These are phyloP conservation scores for Lamellibrachia luymesi DNA, from an alignment of 1,140 invertebrate genomes.

Conservation along the genomic window DNA sequence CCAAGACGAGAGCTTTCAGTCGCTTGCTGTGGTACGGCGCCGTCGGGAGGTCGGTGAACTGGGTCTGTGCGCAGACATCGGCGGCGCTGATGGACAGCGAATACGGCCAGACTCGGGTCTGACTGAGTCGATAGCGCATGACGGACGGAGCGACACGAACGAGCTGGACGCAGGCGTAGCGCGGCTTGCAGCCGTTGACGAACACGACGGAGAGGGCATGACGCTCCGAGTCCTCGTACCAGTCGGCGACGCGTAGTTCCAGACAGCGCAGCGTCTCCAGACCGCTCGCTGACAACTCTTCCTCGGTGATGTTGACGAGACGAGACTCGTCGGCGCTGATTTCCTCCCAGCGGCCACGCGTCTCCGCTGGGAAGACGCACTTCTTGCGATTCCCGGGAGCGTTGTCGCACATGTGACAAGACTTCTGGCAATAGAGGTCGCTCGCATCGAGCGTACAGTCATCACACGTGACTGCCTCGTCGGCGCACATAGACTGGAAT, in stretches of 20 bases:
- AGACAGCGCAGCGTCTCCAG: not conserved
- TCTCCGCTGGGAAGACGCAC: not conserved
- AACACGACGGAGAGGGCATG: not conserved
- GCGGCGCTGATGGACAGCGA: not conserved
- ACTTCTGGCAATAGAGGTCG: slow-evolving; percentile 17
- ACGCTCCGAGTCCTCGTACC: slow-evolving; percentile 10
- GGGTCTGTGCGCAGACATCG: slow-evolving; percentile 14
- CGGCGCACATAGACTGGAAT: slow-evolving; percentile 16
- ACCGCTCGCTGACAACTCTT: not conserved
- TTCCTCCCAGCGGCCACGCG: slow-evolving; percentile 16
- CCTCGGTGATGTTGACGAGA: slow-evolving; percentile 3
- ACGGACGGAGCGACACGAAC: not conserved
- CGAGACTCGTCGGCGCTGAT: not conserved
- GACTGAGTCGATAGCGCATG: slow-evolving; percentile 11
- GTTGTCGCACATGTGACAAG: slow-evolving; percentile 7
- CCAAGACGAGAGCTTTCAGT: not conserved
- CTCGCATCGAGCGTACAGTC: not conserved
- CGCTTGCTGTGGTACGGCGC: not conserved
- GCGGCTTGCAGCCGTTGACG: slow-evolving; percentile 20
- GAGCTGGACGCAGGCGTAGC: slow-evolving; percentile 19
- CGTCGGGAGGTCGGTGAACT: not conserved
- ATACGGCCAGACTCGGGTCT: slow-evolving; percentile 17
- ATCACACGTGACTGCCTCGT: slow-evolving; percentile 16
- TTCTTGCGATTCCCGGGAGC: not conserved
- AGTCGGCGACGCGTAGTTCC: not conserved